Conservation (phyloP, 1,140 invertebrate species). For the Manduca sexta region DNA sequence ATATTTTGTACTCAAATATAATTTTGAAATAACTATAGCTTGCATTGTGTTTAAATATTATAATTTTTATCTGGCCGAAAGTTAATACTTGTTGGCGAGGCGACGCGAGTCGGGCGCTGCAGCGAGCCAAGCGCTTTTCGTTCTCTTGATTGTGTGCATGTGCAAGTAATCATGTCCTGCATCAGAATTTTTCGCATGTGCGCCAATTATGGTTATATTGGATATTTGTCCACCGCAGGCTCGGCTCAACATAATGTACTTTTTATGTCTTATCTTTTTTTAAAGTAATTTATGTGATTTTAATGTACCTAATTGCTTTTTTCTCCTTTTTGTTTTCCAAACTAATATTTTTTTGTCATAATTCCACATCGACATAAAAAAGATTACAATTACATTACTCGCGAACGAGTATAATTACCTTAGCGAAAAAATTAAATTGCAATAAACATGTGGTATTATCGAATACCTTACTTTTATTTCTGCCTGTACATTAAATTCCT, state of each 20-base stretch:
- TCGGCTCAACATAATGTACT: conserved; percentile 33
- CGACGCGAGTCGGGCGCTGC: too few relatives aligned
- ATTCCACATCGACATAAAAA: conserved; percentile 19
- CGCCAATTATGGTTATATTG: conserved; percentile 3
- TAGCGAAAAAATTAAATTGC: too few relatives aligned
- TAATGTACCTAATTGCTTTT: conserved; percentile 33
- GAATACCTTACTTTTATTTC: too few relatives aligned
- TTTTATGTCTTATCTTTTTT: conserved; percentile 41
- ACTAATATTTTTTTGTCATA: conserved; percentile 22
- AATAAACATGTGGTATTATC: too few relatives aligned
- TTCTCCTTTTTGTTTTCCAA: conserved; percentile 21
- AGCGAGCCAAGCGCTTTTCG: too few relatives aligned
- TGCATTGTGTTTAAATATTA: too few relatives aligned
- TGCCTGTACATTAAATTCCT: too few relatives aligned
- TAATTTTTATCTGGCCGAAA: too few relatives aligned
- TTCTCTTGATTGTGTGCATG: too few relatives aligned
- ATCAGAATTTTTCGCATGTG: not conserved
- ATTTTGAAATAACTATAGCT: too few relatives aligned
- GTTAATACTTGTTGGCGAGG: too few relatives aligned
- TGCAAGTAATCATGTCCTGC: not conserved
- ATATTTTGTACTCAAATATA: too few relatives aligned
- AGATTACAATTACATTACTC: conserved; percentile 19
- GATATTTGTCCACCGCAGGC: conserved; percentile 20
- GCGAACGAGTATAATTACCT: conserved; percentile 7
- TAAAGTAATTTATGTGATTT: conserved; percentile 38